phyloP scores from a whole-genome alignment of 1,140 invertebrate species.

The Aphis craccivora region DNA sequence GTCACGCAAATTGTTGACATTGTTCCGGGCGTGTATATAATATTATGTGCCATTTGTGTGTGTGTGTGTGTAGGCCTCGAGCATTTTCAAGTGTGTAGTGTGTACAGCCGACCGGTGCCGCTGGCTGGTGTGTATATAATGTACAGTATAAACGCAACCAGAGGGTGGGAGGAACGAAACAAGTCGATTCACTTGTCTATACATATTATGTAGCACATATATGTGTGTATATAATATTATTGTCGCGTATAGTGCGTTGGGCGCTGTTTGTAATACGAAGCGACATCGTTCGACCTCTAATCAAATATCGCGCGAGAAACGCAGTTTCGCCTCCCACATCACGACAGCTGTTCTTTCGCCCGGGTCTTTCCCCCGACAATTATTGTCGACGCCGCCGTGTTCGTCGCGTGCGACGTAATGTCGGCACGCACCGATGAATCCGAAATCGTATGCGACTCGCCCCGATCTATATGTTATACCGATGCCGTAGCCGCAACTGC shows the following conservation, averaged over 20 bases:
- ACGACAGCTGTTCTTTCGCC: slow-evolving; percentile 12
- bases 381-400: neutral
- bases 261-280: slow-evolving; percentile 22
- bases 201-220: too few species aligned
- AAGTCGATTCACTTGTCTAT: slow-evolving; percentile 14
- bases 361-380: neutral
- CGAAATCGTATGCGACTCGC: neutral
- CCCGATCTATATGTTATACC: neutral
- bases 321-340: neutral
- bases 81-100: neutral
- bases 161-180: neutral
- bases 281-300: neutral
- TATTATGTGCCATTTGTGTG: neutral
- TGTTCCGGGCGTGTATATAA: slow-evolving; percentile 7
- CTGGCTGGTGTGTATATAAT: neutral
- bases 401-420: neutral
- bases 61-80: neutral
- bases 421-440: neutral
- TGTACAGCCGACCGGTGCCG: neutral
- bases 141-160: neutral
- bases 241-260: neutral
- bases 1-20: slow-evolving; percentile 42
- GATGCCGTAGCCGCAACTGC: too few species aligned
- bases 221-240: neutral
- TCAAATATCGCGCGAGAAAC: slow-evolving; percentile 25